Percentiles rank a stretch among this genome's conserved stretches.
Conservation (phyloP, 2,797 vertebrate genomes). For the Rhinichthys osculus region DNA sequence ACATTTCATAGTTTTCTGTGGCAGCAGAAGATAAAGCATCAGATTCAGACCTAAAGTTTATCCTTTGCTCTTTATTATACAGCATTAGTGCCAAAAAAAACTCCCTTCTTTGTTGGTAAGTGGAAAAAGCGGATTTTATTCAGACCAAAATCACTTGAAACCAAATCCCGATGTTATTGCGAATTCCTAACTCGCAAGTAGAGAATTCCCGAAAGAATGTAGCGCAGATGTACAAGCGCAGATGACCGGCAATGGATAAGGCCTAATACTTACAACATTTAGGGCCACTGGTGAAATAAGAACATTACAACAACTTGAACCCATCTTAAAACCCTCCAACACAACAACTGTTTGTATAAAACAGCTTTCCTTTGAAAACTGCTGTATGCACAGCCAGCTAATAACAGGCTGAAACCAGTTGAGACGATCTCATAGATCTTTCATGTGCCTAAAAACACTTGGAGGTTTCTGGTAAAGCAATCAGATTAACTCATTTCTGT, state of each 20-base stretch:
- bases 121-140: background rate
- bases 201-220: background rate
- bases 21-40: background rate
- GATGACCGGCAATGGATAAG: background rate
- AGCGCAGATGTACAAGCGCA: background rate
- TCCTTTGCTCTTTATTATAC: background rate
- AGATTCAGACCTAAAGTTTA: background rate
- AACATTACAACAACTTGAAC: background rate
- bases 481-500: background rate
- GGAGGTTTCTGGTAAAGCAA: background rate
- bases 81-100: background rate
- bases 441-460: background rate
- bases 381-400: constrained; percentile 19
- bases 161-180: background rate
- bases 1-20: background rate
- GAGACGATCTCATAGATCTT: constrained; percentile 3
- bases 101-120: background rate
- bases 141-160: background rate
- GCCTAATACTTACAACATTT: background rate
- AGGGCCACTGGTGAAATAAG: background rate
- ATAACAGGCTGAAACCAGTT: constrained; percentile 52
- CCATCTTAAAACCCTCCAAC: background rate
- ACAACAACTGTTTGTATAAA: constrained; percentile 10
- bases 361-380: background rate
- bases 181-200: background rate